Evolutionary conservation across 1,140 invertebrate genomes (phyloP), one percentile per base, ranked within the genome.

Genomic region (Eupristina koningsbergeri): DNA sequence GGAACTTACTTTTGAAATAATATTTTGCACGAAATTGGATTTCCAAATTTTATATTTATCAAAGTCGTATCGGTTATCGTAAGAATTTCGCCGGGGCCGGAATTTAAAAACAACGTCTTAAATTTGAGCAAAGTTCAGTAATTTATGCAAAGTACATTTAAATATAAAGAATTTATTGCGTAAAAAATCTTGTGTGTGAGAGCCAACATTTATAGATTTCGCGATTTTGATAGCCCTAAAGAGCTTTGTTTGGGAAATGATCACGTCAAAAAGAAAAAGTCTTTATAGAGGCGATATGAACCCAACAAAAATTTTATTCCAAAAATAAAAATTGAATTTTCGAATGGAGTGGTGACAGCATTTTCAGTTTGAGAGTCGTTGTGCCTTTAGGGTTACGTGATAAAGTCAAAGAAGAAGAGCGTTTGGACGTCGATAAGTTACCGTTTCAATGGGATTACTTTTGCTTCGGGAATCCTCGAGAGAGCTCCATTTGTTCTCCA

Each of bases 361-460:
- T 34, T 75, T 34, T 81, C n/a, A 34, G 36, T 75, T 63, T 34
- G 15, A n/a, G 8, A n/a, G 47, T 39, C 26, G 34, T 29, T 29
- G n/a, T 47, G 45, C 67, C n/a, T 75, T 41, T 26, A 71, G 67
- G 75, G 41, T 74, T 77, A 45, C 29, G 80, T 45, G 67, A 61
- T 67, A 73, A 26, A 26, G 47, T 45, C 50, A 41, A 41, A 26
- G 71, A 36, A 29, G n/a, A 3, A 9, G 34, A 53, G 34, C 73
- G 53, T 77, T 53, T 53, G 75, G 81, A 75, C 83, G 67, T 84
- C 83, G 83, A 84, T 84, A 84, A 84, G 76, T 84, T 84, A 84
- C 50, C 83, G 67, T 75, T 84, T 80, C 82, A 84, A 84, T 84
- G 82, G 76, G 82, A 84, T 84, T 84, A 84, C 76, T 79, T 84